phyloP scores from a whole-genome alignment of 1,140 invertebrate species.

The Pogonomyrmex californicus region DNA sequence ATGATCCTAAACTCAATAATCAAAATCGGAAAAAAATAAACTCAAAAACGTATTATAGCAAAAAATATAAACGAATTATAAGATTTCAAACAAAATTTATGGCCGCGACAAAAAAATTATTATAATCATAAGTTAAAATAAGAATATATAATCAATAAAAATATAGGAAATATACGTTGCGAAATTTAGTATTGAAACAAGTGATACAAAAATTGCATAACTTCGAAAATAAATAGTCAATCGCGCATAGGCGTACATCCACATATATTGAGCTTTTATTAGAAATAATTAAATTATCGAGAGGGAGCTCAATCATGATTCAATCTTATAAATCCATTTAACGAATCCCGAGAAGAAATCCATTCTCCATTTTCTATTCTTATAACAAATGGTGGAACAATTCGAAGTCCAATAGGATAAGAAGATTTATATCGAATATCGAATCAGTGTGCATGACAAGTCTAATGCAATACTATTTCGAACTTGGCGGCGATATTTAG shows the following conservation, averaged over 20 bases:
- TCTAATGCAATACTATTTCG: constrained; percentile 28
- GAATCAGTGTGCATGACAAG: background rate
- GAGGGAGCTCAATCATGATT: background rate
- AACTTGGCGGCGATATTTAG: background rate
- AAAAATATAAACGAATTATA: constrained; percentile 1
- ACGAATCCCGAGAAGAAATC: background rate
- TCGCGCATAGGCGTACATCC: background rate
- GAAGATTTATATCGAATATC: background rate
- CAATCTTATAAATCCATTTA: background rate
- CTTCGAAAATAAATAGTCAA: background rate
- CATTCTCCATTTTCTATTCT: background rate
- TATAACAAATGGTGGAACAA: background rate
- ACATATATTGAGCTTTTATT: background rate
- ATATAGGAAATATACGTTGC: background rate
- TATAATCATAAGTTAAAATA: constrained; percentile 1
- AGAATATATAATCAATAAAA: background rate
- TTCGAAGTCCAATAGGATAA: background rate
- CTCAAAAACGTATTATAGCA: background rate
- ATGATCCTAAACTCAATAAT: background rate
- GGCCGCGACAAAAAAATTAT: background rate
- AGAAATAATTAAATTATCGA: background rate
- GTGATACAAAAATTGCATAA: background rate
- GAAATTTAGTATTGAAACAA: background rate
- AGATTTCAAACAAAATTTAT: background rate
- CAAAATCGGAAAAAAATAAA: background rate